A percentile compares a stretch with the other conserved stretches of the same genome.
Evolutionary conservation across 1,140 invertebrate species (phyloP).

Genomic region (Polypedilum vanderplanki): DNA sequence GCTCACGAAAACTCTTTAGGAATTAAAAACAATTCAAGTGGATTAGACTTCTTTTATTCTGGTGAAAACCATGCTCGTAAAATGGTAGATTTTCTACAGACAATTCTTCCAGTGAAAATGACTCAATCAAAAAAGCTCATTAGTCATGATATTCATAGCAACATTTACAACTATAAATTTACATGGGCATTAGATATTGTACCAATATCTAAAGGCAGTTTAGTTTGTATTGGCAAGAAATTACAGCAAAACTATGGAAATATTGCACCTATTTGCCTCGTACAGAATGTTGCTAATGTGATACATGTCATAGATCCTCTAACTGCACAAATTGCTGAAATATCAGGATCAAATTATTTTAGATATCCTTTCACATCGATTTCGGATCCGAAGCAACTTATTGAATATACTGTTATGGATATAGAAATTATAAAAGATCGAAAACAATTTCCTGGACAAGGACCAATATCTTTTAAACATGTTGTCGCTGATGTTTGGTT

Average conservation of each 20-base stretch:
- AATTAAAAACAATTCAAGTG: slow-evolving; percentile 92
- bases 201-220: slow-evolving; percentile 92
- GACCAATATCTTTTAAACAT: slow-evolving; percentile 78
- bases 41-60: slow-evolving; percentile 92
- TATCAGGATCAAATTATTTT: slow-evolving; percentile 77
- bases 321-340: slow-evolving; percentile 85
- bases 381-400: slow-evolving; percentile 83
- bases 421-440: slow-evolving; percentile 78
- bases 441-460: slow-evolving; percentile 77
- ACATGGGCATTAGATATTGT: slow-evolving; percentile 91
- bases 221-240: slow-evolving; percentile 86
- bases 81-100: slow-evolving; percentile 87
- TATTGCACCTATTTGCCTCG: slow-evolving; percentile 84
- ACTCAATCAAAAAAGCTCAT: slow-evolving; percentile 91
- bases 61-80: slow-evolving; percentile 87
- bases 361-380: slow-evolving; percentile 77
- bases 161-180: slow-evolving; percentile 95
- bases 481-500: slow-evolving; percentile 90
- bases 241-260: slow-evolving; percentile 85
- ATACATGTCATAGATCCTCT: slow-evolving; percentile 91
- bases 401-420: slow-evolving; percentile 93
- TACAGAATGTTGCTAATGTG: slow-evolving; percentile 78
- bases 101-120: slow-evolving; percentile 80
- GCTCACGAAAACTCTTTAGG: slow-evolving; percentile 86
- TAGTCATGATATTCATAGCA: slow-evolving; percentile 95